Evolutionary conservation across 2,113 vertebrate genomes (phyloP), one percentile per base, ranked within the genome.

Genomic region (Microtus ochrogaster): DNA sequence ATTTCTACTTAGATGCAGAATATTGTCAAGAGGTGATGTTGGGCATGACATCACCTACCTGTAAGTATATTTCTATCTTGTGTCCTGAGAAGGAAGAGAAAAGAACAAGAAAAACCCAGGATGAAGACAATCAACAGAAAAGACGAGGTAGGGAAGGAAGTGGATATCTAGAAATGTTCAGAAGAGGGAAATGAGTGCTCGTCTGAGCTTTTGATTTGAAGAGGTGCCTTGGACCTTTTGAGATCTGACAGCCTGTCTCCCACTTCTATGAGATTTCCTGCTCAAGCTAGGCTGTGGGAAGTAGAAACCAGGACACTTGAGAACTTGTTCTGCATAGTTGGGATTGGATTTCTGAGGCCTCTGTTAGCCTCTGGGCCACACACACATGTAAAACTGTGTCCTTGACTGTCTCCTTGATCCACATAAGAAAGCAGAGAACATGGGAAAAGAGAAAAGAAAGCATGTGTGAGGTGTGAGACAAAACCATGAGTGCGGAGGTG

Each of bases 401-500:
- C 68, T 13, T 92, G 73, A 55, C 10, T 11, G 3, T 39, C 28
- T 70, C 21, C 61, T 63, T 7, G 0, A 33, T 41, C 21, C 68
- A 70, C 28, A 16, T 2, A 44, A 33, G 58, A 58, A 22, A 44
- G 30, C 26, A 4, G 89, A 61, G 39, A 78, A 52, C 44, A 36
- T 9, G 2, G 22, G 33, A 0, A 58, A 58, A 19, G 55, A 58
- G 17, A 44, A 78, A 81, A 21, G 17, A 49, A n/a, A 26, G n/a
- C 52, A 36, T 8, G 49, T 16, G 52, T 4, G 55, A 82, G 30
- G 44, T 4, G 2, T 85, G 2, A 14, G 52, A 65, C 16, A 33
- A 17, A n/a, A 6, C 16, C 12, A 0, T 3, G 33, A 30, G 5
- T 14, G 28, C 12, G 5, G 12, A 33, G 74, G 12, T 9, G 28